Conservation (phyloP, 2,797 vertebrate genomes). For the Valencia hispanica region DNA sequence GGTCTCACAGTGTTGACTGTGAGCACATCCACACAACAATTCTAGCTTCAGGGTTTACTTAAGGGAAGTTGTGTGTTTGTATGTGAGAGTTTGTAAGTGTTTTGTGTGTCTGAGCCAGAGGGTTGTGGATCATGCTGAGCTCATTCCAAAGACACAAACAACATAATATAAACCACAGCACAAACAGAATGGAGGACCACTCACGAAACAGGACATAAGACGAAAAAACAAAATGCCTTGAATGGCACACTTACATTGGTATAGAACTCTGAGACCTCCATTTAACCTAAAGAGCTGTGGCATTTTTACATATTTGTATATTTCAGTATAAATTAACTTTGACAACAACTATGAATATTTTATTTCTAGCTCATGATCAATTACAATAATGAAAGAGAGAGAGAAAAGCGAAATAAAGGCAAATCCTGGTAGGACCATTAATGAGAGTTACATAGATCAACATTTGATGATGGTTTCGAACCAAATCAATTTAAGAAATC, state of each 20-base stretch:
- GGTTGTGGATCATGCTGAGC: constrained; percentile 52
- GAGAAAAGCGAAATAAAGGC: too few relatives aligned
- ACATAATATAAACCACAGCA: constrained; percentile 51
- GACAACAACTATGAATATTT: too few relatives aligned
- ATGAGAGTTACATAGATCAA: too few relatives aligned
- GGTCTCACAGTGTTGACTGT: not conserved
- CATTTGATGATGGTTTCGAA: too few relatives aligned
- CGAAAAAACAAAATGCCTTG: constrained; percentile 45
- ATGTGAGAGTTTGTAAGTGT: constrained; percentile 12
- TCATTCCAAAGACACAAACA: constrained; percentile 63
- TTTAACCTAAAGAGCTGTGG: constrained; percentile 24
- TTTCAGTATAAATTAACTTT: too few relatives aligned
- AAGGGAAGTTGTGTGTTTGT: constrained; percentile 5
- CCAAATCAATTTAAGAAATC: too few relatives aligned
- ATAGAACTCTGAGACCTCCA: constrained; percentile 35
- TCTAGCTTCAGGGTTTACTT: not conserved
- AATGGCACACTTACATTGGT: constrained; percentile 37
- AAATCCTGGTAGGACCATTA: too few relatives aligned
- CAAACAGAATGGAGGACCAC: constrained; percentile 50
- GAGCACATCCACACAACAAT: not conserved
- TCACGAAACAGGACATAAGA: constrained; percentile 40
- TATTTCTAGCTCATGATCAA: too few relatives aligned
- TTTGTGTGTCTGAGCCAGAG: constrained; percentile 39
- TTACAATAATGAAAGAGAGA: too few relatives aligned
- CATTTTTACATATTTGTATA: not conserved